phyloP scores from a whole-genome alignment of 2,113 vertebrate genomes.

The Sporophila hypoxantha region DNA sequence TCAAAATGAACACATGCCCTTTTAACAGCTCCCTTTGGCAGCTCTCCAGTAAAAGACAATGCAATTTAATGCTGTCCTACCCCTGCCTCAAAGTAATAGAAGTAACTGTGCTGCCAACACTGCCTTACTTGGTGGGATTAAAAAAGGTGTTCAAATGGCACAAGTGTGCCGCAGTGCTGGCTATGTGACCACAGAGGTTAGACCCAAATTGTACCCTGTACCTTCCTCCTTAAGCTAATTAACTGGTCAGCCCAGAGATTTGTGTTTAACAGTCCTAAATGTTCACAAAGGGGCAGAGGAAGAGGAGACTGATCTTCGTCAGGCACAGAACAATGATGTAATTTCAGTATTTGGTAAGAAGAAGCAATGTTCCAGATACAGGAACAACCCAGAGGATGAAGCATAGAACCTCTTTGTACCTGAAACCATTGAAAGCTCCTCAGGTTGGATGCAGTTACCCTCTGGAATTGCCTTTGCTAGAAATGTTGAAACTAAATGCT shows the following conservation, averaged over 20 bases:
- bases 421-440: neutral
- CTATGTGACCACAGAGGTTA: neutral
- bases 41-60: neutral
- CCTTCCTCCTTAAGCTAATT: neutral
- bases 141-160: neutral
- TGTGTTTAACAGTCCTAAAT: neutral
- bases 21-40: neutral
- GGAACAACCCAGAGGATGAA: neutral
- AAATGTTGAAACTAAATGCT: neutral
- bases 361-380: neutral
- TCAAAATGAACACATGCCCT: neutral
- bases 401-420: neutral
- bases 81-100: neutral
- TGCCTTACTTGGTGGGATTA: neutral
- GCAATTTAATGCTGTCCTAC: neutral
- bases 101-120: neutral
- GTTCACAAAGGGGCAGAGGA: neutral
- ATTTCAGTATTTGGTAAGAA: neutral
- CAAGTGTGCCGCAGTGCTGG: neutral
- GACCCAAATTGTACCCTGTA: neutral
- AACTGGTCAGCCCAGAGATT: neutral
- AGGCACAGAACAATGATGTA: neutral
- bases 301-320: neutral
- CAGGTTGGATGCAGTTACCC: neutral
- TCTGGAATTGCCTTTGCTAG: neutral